These are phyloP conservation scores for Hipparchia sbordonii DNA, from an alignment of 2,888 invertebrate species.

Conservation along the genomic window DNA sequence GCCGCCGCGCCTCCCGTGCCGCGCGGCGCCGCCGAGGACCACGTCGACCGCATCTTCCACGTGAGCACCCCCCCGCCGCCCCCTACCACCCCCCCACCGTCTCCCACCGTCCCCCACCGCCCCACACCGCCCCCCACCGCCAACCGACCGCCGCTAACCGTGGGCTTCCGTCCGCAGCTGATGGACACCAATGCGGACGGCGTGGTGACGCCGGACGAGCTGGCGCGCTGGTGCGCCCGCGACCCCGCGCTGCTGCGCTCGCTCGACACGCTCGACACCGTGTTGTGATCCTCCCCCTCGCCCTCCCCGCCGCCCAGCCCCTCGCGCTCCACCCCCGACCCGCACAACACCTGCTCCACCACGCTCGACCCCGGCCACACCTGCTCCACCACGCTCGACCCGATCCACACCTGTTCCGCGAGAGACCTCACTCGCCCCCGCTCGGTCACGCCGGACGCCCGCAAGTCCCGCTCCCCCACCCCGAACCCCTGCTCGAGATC, in stretches of 20 bases:
- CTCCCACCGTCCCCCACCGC: too few species aligned
- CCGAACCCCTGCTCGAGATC: background rate
- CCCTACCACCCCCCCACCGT: too few species aligned
- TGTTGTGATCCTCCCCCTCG: conserved; percentile 84
- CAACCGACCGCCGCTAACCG: too few species aligned
- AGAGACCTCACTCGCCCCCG: background rate
- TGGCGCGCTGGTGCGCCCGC: conserved; percentile 89
- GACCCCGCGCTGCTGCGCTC: conserved; percentile 87
- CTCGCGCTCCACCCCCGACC: conserved; percentile 44
- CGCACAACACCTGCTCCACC: conserved; percentile 38
- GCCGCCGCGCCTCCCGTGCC: conserved; percentile 89
- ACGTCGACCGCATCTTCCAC: conserved; percentile 93
- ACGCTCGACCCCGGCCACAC: background rate
- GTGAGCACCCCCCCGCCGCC: conserved; percentile 73
- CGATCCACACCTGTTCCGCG: conserved; percentile 4
- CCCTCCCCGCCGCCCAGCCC: conserved; percentile 46
- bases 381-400: conserved; percentile 5
- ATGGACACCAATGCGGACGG: conserved; percentile 92
- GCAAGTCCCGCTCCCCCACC: background rate
- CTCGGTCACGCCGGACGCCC: background rate
- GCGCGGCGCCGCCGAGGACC: conserved; percentile 89
- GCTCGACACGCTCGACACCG: conserved; percentile 88
- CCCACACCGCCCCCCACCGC: too few species aligned
- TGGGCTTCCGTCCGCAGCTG: conserved; percentile 73
- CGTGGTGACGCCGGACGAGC: conserved; percentile 90